Percentiles rank a stretch among this genome's conserved stretches.
phyloP scores from a whole-genome alignment of 2,888 invertebrate species.

The Drosophila setosimentum region DNA sequence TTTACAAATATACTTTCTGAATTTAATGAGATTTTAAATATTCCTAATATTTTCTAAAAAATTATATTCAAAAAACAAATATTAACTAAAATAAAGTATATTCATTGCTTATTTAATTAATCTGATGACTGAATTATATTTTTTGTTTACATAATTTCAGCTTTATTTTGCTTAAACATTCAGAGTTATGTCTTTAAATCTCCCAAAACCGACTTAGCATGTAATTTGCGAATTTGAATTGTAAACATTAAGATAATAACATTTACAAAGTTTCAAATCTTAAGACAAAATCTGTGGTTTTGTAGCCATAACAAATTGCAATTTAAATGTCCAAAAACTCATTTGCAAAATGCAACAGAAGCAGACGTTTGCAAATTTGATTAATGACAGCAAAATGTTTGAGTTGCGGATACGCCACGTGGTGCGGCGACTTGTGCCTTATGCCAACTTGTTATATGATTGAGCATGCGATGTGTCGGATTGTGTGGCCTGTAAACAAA shows the following conservation, averaged over 20 bases:
- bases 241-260: background rate
- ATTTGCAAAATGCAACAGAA: constrained; percentile 55
- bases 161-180: background rate
- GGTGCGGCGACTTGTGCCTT: constrained; percentile 30
- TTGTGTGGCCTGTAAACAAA: constrained; percentile 29
- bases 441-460: constrained; percentile 61
- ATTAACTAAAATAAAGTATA: rapidly evolving
- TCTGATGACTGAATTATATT: background rate
- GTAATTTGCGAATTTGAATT: background rate
- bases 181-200: background rate
- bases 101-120: background rate
- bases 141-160: background rate
- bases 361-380: constrained; percentile 41
- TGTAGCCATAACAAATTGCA: constrained; percentile 35
- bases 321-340: constrained; percentile 44
- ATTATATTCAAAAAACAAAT: background rate
- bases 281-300: constrained; percentile 12
- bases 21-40: too few relatives aligned
- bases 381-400: constrained; percentile 38
- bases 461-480: constrained; percentile 43
- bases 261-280: background rate
- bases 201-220: background rate
- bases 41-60: too few relatives aligned
- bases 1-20: too few relatives aligned
- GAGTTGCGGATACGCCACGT: constrained; percentile 31